Percentiles rank a stretch among this genome's conserved stretches.
Evolutionary conservation across 2,888 invertebrate genomes (phyloP).

Genomic region (Drosophila dives): DNA sequence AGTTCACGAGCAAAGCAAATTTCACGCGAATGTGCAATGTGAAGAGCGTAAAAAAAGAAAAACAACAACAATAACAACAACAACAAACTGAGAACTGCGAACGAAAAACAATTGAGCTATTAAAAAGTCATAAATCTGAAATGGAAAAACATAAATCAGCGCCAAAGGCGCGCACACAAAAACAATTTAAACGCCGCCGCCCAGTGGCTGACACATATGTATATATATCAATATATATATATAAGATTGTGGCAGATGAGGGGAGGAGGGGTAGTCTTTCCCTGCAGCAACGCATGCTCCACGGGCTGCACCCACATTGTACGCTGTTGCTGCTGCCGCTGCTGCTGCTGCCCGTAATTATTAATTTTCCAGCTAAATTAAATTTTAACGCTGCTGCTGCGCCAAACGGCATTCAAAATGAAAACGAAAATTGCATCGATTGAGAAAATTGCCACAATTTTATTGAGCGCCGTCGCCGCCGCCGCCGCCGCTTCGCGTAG

Average conservation of each 20-base stretch:
- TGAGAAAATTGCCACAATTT: constrained; percentile 64
- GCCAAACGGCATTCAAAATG: constrained; percentile 58
- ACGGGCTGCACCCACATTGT: constrained; percentile 74
- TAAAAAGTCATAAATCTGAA: constrained; percentile 79
- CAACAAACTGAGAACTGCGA: constrained; percentile 53
- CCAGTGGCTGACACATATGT: constrained; percentile 55
- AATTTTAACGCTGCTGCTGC: constrained; percentile 65
- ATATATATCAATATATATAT: not conserved
- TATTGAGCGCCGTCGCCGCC: constrained; percentile 59
- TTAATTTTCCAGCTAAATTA: constrained; percentile 80
- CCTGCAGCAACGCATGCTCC: constrained; percentile 55
- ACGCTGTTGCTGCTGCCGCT: constrained; percentile 48
- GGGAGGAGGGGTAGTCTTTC: constrained; percentile 8
- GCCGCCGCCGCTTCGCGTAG: constrained; percentile 40
- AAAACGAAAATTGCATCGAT: constrained; percentile 75
- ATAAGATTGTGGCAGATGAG: not conserved
- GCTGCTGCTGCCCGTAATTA: constrained; percentile 62
- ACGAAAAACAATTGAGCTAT: constrained; percentile 74
- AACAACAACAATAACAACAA: constrained; percentile 29
- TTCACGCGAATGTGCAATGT: constrained; percentile 73
- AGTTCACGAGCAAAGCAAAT: constrained; percentile 75
- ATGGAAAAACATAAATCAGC: constrained; percentile 77
- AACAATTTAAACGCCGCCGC: constrained; percentile 63
- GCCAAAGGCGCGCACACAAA: constrained; percentile 67
- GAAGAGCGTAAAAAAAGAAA: constrained; percentile 47